Evolutionary conservation across 2,888 invertebrate genomes (phyloP).

Genomic region (Glyphotaelius pellucidus): DNA sequence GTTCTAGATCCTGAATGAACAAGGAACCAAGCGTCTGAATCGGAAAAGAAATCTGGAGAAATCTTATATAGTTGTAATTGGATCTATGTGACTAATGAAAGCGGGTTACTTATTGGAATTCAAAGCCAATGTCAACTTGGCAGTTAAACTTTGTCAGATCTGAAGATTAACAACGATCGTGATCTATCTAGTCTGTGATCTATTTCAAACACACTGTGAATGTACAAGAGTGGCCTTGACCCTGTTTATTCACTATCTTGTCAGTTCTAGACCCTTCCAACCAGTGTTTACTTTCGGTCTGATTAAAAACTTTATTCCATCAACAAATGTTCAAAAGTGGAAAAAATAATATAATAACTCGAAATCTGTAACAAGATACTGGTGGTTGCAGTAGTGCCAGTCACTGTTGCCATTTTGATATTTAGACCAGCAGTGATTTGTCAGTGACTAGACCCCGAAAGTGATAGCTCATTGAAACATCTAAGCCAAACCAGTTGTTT

Average conservation of each 20-base stretch:
- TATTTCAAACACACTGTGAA: not conserved
- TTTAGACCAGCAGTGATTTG: not conserved
- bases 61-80: not conserved
- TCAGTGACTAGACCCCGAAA: not conserved
- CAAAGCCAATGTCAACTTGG: not conserved
- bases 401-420: not conserved
- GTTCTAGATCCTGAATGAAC: not conserved
- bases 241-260: slow-evolving; percentile 36
- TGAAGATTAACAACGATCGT: not conserved
- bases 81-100: not conserved
- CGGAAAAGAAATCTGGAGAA: not conserved
- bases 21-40: slow-evolving; percentile 5
- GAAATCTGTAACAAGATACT: not conserved
- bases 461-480: not conserved
- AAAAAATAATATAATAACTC: not conserved
- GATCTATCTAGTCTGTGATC: slow-evolving; percentile 26
- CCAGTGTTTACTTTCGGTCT: not conserved
- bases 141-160: not conserved
- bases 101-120: not conserved
- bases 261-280: slow-evolving; percentile 2
- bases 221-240: slow-evolving; percentile 25
- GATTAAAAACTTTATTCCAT: not conserved
- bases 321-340: not conserved
- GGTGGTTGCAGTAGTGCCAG: not conserved
- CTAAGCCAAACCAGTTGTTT: not conserved